These are phyloP conservation scores for Enteromius treurensis DNA, from an alignment of 2,797 vertebrate species.

Conservation along the genomic window DNA sequence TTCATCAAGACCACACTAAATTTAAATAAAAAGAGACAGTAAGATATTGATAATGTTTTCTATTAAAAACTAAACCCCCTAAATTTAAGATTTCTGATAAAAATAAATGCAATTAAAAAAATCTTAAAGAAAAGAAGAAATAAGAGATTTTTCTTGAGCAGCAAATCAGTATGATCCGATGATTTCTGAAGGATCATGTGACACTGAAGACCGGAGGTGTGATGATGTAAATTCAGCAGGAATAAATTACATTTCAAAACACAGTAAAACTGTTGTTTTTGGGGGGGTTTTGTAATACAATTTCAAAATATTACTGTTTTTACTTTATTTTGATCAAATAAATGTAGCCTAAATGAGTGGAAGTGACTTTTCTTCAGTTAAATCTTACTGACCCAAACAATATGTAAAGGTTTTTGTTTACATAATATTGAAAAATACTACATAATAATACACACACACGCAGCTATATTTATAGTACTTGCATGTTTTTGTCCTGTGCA, in stretches of 20 bases:
- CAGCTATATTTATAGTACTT: too few relatives aligned
- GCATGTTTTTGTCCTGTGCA: not conserved
- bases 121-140: not conserved
- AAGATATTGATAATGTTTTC: not conserved
- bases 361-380: not conserved
- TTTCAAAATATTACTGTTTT: not conserved
- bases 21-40: not conserved
- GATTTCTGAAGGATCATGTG: not conserved
- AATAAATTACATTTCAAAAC: not conserved
- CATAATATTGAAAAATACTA: too few relatives aligned
- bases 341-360: not conserved
- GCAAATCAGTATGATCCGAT: not conserved
- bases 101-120: not conserved
- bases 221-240: not conserved
- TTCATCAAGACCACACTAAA: not conserved
- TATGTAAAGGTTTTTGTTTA: too few relatives aligned
- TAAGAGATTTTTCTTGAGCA: not conserved
- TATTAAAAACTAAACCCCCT: not conserved
- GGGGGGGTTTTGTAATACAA: not conserved
- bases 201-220: not conserved
- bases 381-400: not conserved
- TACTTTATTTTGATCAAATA: not conserved
- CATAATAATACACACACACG: too few relatives aligned
- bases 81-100: not conserved
- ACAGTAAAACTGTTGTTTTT: not conserved